A percentile compares a stretch with the other conserved stretches of the same genome.
Evolutionary conservation across 2,888 invertebrate genomes (phyloP).

Genomic region (Dinocampus coccinellae): DNA sequence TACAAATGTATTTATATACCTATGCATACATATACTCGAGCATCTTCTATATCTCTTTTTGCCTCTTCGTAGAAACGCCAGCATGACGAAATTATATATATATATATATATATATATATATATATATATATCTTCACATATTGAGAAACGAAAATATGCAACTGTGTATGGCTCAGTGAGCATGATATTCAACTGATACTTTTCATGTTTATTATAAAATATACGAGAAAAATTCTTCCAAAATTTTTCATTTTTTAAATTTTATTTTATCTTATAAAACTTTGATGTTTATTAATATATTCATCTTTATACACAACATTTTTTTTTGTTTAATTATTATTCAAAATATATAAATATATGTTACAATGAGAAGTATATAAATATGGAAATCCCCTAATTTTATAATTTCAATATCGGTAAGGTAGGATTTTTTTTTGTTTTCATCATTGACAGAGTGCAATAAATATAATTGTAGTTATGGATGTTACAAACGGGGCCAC

Average conservation of each 20-base stretch:
- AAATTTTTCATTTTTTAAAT: neutral
- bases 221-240: neutral
- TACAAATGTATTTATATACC: constrained; percentile 3
- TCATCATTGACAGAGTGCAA: neutral
- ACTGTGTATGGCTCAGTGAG: neutral
- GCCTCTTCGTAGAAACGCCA: constrained; percentile 13
- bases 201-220: neutral
- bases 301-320: too few relatives aligned
- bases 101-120: constrained; percentile 5
- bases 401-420: neutral
- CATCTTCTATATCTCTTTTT: constrained; percentile 20
- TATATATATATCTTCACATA: too few relatives aligned
- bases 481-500: constrained; percentile 35
- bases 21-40: neutral
- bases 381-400: neutral
- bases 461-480: neutral
- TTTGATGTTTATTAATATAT: too few relatives aligned
- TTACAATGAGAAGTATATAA: too few relatives aligned
- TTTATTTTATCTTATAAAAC: too few relatives aligned
- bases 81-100: constrained; percentile 3
- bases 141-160: constrained; percentile 6
- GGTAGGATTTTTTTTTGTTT: neutral
- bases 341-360: too few relatives aligned
- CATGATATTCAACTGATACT: constrained; percentile 13
- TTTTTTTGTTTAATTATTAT: too few relatives aligned